A percentile compares a stretch with the other conserved stretches of the same genome.
Evolutionary conservation across 2,888 invertebrate species (phyloP).

Genomic region (Periphyllus acericola): DNA sequence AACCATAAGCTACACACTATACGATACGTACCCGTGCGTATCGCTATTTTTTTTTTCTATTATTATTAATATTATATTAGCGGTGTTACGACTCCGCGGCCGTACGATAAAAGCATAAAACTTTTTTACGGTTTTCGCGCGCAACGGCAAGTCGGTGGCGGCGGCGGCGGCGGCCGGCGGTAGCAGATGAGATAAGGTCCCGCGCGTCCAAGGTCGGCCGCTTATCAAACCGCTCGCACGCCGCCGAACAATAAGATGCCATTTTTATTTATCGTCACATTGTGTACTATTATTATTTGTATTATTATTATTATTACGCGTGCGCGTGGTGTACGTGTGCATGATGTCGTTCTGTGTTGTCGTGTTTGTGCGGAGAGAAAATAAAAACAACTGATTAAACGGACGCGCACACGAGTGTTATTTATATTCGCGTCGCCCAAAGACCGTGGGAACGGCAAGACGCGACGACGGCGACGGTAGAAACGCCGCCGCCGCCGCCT

Average conservation of each 20-base stretch:
- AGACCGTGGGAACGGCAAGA: conserved; percentile 55
- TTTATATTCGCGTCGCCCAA: conserved; percentile 60
- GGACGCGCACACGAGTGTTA: conserved; percentile 47
- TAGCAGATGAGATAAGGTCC: conserved; percentile 45
- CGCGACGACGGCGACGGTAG: conserved; percentile 22
- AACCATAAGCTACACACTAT: not conserved
- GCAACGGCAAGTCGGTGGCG: not conserved
- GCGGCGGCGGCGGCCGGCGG: not conserved
- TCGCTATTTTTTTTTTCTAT: not conserved
- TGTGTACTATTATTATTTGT: conserved; percentile 42
- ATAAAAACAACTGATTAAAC: conserved; percentile 49
- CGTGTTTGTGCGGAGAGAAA: conserved; percentile 7
- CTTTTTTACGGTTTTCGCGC: conserved; percentile 35
- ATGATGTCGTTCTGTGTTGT: conserved; percentile 44
- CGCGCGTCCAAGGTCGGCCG: conserved; percentile 39
- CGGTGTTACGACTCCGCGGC: not conserved
- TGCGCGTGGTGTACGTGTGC: not conserved
- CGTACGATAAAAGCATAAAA: conserved; percentile 42
- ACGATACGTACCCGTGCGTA: too few relatives aligned
- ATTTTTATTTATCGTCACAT: conserved; percentile 48
- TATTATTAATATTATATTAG: conserved; percentile 13
- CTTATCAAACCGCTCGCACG: conserved; percentile 51
- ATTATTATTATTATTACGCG: conserved; percentile 27
- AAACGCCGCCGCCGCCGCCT: conserved; percentile 23
- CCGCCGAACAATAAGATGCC: conserved; percentile 51